Conservation (phyloP, 2,888 invertebrate genomes). For the Dyspetes luteomarginatus region DNA sequence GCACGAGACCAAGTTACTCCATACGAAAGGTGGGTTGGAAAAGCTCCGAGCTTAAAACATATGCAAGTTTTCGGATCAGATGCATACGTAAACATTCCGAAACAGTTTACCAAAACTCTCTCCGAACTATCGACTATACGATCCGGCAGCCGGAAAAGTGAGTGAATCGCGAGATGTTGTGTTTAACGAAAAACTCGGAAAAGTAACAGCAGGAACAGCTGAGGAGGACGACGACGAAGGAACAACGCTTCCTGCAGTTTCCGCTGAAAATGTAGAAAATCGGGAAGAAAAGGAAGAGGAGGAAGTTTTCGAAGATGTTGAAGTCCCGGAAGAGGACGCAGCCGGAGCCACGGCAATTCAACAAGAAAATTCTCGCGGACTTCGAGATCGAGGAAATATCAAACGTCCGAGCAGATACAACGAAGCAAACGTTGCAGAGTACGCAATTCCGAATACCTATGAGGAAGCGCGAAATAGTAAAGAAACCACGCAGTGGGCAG, state of each 20-base stretch:
- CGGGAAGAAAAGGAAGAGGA: background rate
- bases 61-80: conserved; percentile 1
- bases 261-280: background rate
- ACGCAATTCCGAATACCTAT: background rate
- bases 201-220: background rate
- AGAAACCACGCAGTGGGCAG: conserved; percentile 18
- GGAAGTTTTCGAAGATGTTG: background rate
- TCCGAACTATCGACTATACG: conserved; percentile 61
- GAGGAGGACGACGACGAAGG: conserved; percentile 5
- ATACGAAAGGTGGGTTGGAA: conserved; percentile 1
- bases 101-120: background rate
- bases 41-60: background rate
- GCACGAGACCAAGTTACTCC: background rate
- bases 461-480: background rate
- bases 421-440: conserved; percentile 2
- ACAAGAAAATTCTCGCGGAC: background rate
- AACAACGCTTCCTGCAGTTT: background rate
- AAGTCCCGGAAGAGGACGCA: background rate
- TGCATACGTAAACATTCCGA: background rate
- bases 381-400: background rate
- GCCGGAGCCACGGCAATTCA: background rate
- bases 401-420: background rate
- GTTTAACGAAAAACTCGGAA: conserved; percentile 62
- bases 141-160: conserved; percentile 50
- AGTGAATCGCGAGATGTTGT: conserved; percentile 65